phyloP scores from a whole-genome alignment of 2,888 invertebrate genomes.

The Lagria hirta region DNA sequence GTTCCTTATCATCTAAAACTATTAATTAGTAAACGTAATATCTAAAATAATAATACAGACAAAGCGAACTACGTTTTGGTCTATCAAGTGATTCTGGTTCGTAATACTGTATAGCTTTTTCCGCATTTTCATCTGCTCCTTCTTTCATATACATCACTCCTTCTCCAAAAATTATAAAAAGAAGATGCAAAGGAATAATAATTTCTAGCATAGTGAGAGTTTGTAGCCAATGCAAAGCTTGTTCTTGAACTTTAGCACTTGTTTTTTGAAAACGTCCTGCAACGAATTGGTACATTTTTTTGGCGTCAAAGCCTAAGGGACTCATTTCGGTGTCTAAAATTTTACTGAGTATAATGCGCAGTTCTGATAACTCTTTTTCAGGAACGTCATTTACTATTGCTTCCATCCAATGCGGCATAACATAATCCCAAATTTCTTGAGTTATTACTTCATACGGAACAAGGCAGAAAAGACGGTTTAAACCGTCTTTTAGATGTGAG shows the following conservation, averaged over 20 bases:
- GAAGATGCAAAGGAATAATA: slow-evolving; percentile 80
- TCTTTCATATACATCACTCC: slow-evolving; percentile 76
- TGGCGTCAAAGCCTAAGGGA: slow-evolving; percentile 91
- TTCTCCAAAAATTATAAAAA: slow-evolving; percentile 88
- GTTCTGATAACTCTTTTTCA: slow-evolving; percentile 80
- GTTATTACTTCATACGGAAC: slow-evolving; percentile 98
- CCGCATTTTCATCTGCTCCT: slow-evolving; percentile 52
- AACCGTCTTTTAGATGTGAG: slow-evolving; percentile 91
- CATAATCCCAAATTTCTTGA: slow-evolving; percentile 94
- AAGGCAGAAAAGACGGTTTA: slow-evolving; percentile 90
- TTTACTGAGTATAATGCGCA: slow-evolving; percentile 85
- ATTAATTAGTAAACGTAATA: too few relatives aligned
- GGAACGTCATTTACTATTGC: slow-evolving; percentile 91
- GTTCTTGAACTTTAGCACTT: slow-evolving; percentile 80
- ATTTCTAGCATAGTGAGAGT: slow-evolving; percentile 88
- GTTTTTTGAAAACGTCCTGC: slow-evolving; percentile 79
- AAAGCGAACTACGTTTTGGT: slow-evolving; percentile 58
- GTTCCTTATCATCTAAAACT: slow-evolving; percentile 70
- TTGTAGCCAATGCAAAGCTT: slow-evolving; percentile 87
- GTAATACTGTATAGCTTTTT: slow-evolving; percentile 53
- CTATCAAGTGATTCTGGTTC: slow-evolving; percentile 45
- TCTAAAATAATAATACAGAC: slow-evolving; percentile 51
- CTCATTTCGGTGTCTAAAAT: slow-evolving; percentile 96
- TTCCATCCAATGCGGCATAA: slow-evolving; percentile 99
- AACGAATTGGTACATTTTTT: slow-evolving; percentile 93